phyloP scores from a whole-genome alignment of 2,113 vertebrate genomes.

The Scatophagus argus region DNA sequence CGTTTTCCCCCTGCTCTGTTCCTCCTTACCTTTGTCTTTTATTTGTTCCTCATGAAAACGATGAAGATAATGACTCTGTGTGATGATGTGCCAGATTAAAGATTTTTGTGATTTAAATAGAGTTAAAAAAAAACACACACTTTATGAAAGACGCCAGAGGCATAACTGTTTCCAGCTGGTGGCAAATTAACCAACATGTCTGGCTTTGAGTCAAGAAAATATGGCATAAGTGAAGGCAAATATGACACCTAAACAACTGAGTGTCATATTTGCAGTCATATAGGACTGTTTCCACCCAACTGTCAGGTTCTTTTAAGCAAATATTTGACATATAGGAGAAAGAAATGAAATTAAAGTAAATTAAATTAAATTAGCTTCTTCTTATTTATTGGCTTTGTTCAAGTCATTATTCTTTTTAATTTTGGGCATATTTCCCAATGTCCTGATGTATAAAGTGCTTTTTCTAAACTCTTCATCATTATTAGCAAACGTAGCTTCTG shows the following conservation, averaged over 20 bases:
- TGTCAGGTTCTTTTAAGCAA: conserved; percentile 11
- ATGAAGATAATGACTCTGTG: neutral
- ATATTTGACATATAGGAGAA: conserved; percentile 12
- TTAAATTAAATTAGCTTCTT: neutral
- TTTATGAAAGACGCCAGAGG: conserved; percentile 3
- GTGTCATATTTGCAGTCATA: no score
- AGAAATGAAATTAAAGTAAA: neutral
- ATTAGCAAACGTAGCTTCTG: neutral
- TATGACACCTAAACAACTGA: conserved; percentile 3
- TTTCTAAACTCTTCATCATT: neutral
- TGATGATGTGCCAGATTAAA: conserved; percentile 42
- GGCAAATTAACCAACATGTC: conserved; percentile 27
- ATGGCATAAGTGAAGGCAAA: conserved; percentile 11
- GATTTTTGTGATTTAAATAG: neutral
- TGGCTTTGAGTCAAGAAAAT: conserved; percentile 29
- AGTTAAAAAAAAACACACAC: neutral
- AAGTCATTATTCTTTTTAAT: neutral
- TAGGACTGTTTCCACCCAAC: conserved; percentile 11
- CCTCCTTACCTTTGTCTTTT: neutral
- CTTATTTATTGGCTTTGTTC: neutral
- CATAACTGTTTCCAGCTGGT: conserved; percentile 47
- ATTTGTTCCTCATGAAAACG: neutral
- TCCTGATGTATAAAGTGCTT: no score
- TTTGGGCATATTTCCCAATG: neutral
- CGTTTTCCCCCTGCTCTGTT: neutral